Conservation (phyloP, 23 tunicate species). For the Trididemnum clinides region DNA sequence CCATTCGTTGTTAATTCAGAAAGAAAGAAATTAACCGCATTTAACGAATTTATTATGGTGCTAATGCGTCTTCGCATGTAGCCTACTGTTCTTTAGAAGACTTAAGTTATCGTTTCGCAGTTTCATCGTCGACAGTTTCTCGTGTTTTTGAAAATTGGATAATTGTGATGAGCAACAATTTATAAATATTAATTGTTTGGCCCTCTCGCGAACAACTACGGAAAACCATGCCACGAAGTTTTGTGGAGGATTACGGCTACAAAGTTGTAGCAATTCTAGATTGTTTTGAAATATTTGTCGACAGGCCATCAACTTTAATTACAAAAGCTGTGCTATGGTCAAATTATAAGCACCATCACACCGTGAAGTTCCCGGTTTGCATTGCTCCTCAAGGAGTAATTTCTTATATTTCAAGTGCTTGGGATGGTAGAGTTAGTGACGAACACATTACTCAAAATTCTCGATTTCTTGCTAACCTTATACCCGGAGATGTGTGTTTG, state of each 20-base stretch:
- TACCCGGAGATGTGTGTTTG: not conserved
- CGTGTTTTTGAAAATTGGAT: not conserved
- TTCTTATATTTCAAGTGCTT: not conserved
- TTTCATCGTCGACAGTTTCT: not conserved
- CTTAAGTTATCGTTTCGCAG: not conserved
- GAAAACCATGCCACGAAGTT: not conserved
- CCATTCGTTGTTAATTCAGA: no score
- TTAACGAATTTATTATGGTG: not conserved
- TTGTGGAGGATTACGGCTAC: not conserved
- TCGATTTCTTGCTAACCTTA: not conserved
- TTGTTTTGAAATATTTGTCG: not conserved
- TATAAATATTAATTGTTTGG: not conserved
- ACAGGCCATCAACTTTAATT: not conserved
- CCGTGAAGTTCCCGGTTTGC: not conserved
- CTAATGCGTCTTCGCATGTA: not conserved
- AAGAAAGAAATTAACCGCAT: not conserved
- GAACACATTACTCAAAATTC: not conserved
- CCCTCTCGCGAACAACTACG: not conserved
- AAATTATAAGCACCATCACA: slow-evolving; percentile 5
- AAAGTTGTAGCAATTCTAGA: not conserved
- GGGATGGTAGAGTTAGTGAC: not conserved
- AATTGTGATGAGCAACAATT: not conserved
- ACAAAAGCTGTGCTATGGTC: not conserved
- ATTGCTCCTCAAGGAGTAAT: not conserved
- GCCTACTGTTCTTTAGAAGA: not conserved